Conservation (phyloP, 2,797 vertebrate genomes). For the Microhierax caerulescens region DNA sequence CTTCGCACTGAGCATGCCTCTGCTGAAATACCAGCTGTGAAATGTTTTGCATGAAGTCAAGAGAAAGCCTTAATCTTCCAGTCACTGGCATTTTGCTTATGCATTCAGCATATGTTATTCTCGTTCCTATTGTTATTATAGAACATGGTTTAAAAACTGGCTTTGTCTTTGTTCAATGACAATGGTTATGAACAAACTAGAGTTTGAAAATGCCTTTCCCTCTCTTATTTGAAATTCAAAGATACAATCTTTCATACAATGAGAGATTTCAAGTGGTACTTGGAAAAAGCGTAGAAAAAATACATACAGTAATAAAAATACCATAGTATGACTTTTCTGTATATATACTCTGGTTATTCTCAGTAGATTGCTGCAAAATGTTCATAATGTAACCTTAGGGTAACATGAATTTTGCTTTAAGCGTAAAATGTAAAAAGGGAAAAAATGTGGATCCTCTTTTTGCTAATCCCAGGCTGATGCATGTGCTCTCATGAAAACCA, state of each 20-base stretch:
- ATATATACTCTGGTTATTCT: neutral
- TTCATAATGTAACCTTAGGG: neutral
- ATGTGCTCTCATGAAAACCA: neutral
- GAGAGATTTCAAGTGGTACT: neutral
- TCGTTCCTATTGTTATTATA: neutral
- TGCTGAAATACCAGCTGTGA: constrained; percentile 24
- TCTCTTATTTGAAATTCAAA: neutral
- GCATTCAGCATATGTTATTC: neutral
- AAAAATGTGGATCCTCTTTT: neutral
- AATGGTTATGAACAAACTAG: neutral
- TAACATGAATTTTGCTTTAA: neutral
- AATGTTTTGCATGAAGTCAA: constrained; percentile 10
- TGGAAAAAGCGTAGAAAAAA: neutral
- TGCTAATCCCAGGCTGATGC: neutral
- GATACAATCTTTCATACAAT: neutral
- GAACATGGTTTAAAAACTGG: neutral
- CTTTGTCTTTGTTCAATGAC: constrained; percentile 12
- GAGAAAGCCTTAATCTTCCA: constrained; percentile 30
- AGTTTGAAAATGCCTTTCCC: neutral
- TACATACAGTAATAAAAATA: neutral
- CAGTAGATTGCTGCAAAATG: neutral
- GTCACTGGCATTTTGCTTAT: neutral
- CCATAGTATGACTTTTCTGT: neutral
- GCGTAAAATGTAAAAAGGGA: neutral
- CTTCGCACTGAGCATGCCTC: neutral